phyloP scores from a whole-genome alignment of 2,797 vertebrate species.

The Chromobotia macracanthus region DNA sequence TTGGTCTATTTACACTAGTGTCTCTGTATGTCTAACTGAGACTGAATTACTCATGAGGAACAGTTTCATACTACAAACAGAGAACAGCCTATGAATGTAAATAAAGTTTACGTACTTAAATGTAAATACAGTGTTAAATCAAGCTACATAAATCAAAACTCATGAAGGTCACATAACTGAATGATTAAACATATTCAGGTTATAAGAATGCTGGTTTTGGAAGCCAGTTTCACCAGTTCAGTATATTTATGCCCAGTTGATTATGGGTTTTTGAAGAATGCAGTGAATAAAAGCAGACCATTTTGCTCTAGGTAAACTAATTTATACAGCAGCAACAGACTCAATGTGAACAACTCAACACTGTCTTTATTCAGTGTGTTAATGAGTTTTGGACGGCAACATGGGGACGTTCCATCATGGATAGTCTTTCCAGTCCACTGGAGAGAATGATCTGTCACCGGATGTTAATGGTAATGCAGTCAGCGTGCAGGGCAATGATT shows the following conservation, averaged over 20 bases:
- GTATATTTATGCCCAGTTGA: constrained; percentile 3
- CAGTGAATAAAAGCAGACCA: constrained; percentile 39
- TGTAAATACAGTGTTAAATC: no score
- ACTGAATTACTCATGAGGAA: background rate
- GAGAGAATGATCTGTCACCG: constrained; percentile 75
- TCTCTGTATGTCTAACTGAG: background rate
- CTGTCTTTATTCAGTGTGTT: constrained; percentile 79
- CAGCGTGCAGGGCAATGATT: constrained; percentile 56
- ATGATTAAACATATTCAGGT: background rate
- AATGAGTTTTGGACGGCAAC: constrained; percentile 75
- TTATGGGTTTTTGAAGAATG: constrained; percentile 26
- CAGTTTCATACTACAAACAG: background rate
- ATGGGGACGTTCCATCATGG: constrained; percentile 71
- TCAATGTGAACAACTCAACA: constrained; percentile 76
- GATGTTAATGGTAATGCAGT: constrained; percentile 71
- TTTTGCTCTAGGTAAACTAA: constrained; percentile 65
- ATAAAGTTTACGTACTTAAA: no score
- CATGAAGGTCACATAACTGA: background rate
- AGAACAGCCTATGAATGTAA: background rate
- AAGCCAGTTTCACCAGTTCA: background rate
- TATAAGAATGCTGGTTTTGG: background rate
- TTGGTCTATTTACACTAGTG: background rate
- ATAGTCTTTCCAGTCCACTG: constrained; percentile 70
- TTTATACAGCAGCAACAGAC: constrained; percentile 66
- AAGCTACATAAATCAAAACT: background rate